Percentiles rank a stretch among this genome's conserved stretches.
Conservation (phyloP, 1,140 invertebrate species). For the Calliopsis andreniformis region DNA sequence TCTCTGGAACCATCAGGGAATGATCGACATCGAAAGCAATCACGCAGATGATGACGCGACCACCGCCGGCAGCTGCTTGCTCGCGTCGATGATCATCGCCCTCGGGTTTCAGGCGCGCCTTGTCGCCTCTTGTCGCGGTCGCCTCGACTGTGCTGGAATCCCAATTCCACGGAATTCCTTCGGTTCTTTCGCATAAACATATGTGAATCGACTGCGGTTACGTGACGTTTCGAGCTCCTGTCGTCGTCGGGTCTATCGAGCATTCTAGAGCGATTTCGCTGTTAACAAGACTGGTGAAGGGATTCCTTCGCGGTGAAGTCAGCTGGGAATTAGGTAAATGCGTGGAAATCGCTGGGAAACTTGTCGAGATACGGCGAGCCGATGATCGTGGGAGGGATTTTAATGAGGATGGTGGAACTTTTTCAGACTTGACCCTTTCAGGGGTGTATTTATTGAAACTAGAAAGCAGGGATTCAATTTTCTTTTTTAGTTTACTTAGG, state of each 20-base stretch:
- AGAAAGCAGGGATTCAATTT: too few species aligned
- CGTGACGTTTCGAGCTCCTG: background rate
- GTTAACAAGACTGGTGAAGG: background rate
- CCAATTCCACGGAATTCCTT: background rate
- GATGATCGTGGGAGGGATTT: background rate
- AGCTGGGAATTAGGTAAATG: conserved; percentile 6
- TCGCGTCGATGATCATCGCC: conserved; percentile 57
- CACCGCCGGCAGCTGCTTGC: conserved; percentile 62
- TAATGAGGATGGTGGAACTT: too few species aligned
- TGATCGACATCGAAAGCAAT: conserved; percentile 61
- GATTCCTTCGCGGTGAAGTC: background rate
- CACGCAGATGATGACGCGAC: conserved; percentile 66
- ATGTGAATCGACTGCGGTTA: background rate
- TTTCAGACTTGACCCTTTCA: too few species aligned
- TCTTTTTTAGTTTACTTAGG: too few species aligned
- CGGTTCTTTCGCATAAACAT: background rate
- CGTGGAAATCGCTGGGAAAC: background rate
- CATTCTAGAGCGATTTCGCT: background rate
- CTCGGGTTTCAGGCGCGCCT: conserved; percentile 45
- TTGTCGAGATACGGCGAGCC: background rate
- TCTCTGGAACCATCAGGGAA: background rate
- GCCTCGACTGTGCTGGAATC: conserved; percentile 11
- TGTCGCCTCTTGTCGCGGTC: conserved; percentile 17
- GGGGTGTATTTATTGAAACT: too few species aligned
- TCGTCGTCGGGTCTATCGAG: too few species aligned